These are phyloP conservation scores for Patella ulyssiponensis DNA, from an alignment of 2,888 invertebrate genomes.

Conservation along the genomic window DNA sequence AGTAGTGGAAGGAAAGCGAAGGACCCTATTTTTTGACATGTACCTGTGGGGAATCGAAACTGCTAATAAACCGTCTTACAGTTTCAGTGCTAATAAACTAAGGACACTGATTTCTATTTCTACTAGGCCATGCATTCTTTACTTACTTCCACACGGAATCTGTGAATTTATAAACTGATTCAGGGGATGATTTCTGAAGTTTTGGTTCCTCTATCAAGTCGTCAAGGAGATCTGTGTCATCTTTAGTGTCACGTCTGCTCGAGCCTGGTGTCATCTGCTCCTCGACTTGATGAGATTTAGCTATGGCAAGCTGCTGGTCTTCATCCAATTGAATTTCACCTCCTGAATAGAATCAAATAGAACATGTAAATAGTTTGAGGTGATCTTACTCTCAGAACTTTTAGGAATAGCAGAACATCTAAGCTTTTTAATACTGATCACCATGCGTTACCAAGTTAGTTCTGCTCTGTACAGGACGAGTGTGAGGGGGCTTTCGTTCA, in stretches of 20 bases:
- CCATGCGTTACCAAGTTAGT: too few species aligned
- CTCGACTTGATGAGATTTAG: slow-evolving; percentile 18
- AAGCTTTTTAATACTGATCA: too few species aligned
- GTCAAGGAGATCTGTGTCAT: slow-evolving; percentile 22
- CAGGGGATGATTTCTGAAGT: slow-evolving; percentile 37
- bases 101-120: slow-evolving; percentile 21
- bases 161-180: slow-evolving; percentile 42
- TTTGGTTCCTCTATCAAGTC: slow-evolving; percentile 33
- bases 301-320: slow-evolving; percentile 26
- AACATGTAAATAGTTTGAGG: too few species aligned
- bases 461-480: too few species aligned
- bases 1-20: too few species aligned
- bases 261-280: slow-evolving; percentile 22
- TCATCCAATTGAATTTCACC: slow-evolving; percentile 21
- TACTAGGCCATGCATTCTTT: background rate
- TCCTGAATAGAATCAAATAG: background rate
- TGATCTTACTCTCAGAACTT: too few species aligned
- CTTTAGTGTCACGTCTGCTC: slow-evolving; percentile 18
- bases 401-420: too few species aligned
- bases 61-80: too few species aligned
- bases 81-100: slow-evolving; percentile 18
- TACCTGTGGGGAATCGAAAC: too few species aligned
- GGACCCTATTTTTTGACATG: too few species aligned
- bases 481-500: too few species aligned
- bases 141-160: slow-evolving; percentile 45